Percentiles rank a stretch among this genome's conserved stretches.
Conservation (phyloP, 2,113 vertebrate genomes). For the Hirundichthys speculiger region DNA sequence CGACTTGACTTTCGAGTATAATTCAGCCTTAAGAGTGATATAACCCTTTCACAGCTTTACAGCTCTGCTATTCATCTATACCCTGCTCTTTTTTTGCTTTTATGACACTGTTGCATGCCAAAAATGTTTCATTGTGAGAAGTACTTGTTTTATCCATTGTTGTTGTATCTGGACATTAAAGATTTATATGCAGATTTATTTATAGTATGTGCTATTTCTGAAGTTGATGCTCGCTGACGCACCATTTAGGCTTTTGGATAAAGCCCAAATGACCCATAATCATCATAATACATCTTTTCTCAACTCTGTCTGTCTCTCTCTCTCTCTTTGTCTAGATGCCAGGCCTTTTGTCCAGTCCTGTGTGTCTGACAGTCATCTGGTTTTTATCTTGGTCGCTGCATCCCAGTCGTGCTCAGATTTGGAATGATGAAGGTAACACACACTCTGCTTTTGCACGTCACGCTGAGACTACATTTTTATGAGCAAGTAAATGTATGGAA, state of each 20-base stretch:
- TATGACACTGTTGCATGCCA: no score
- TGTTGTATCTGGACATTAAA: no score
- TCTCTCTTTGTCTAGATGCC: constrained; percentile 58
- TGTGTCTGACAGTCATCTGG: constrained; percentile 76
- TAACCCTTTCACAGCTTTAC: no score
- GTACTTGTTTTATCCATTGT: no score
- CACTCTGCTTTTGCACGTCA: background rate
- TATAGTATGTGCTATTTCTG: background rate
- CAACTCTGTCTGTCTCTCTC: background rate
- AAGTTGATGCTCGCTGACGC: constrained; percentile 9
- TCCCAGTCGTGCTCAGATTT: constrained; percentile 60
- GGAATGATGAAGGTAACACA: constrained; percentile 68
- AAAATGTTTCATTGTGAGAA: no score
- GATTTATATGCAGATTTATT: no score
- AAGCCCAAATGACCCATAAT: constrained; percentile 8
- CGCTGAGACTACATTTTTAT: background rate
- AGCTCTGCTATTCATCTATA: no score
- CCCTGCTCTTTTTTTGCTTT: no score
- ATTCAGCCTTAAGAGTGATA: no score
- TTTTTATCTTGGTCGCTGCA: constrained; percentile 68
- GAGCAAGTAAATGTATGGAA: background rate
- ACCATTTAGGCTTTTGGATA: constrained; percentile 4
- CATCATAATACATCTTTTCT: background rate
- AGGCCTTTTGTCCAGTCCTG: constrained; percentile 69
- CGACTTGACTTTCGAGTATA: no score